Evolutionary conservation across 1,140 invertebrate genomes (phyloP).

Genomic region (Panagrolaimus sp.): DNA sequence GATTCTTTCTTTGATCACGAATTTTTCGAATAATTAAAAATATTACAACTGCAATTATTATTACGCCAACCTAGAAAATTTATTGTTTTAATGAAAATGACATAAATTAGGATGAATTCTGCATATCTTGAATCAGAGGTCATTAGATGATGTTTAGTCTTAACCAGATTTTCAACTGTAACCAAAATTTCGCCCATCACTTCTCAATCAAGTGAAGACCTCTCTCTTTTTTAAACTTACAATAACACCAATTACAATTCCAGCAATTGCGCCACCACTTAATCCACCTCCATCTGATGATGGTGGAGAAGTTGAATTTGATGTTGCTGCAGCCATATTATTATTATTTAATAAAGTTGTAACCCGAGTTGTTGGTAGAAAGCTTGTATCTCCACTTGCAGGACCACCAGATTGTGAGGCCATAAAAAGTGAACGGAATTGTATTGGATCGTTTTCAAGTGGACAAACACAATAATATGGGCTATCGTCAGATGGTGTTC

Average conservation of each 20-base stretch:
- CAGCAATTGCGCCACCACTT: slow-evolving; percentile 31
- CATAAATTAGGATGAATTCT: background rate
- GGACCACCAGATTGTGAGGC: background rate
- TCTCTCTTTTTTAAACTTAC: no score
- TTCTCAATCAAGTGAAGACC: background rate
- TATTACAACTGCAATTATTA: slow-evolving; percentile 27
- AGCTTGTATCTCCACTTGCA: background rate
- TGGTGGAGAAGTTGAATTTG: background rate
- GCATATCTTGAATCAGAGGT: no score
- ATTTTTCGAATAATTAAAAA: slow-evolving; percentile 37
- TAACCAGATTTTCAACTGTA: no score
- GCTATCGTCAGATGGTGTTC: background rate
- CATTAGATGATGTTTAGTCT: no score
- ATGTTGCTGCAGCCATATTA: background rate
- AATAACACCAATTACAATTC: slow-evolving; percentile 45
- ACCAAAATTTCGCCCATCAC: no score
- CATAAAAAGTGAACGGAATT: slow-evolving; percentile 3
- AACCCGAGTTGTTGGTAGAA: no score
- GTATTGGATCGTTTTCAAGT: slow-evolving; percentile 1
- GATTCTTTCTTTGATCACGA: slow-evolving; percentile 23
- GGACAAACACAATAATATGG: slow-evolving; percentile 12
- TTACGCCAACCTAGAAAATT: slow-evolving; percentile 33
- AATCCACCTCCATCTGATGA: slow-evolving; percentile 14
- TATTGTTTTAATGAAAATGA: background rate
- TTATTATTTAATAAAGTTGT: background rate